These are phyloP conservation scores for Lottia gigantea DNA, from an alignment of 2,888 invertebrate species.

Conservation along the genomic window DNA sequence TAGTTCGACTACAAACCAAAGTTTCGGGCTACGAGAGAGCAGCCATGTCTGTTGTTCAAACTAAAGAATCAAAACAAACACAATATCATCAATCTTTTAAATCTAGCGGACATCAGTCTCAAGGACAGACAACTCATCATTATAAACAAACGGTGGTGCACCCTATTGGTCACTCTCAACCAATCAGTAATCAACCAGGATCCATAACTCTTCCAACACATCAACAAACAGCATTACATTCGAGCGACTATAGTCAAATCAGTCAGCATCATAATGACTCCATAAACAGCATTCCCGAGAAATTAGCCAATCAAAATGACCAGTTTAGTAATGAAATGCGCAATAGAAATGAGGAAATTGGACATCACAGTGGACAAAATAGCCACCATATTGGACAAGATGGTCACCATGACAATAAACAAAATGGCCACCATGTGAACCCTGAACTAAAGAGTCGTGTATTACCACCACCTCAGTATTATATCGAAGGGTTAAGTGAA, in stretches of 20 bases:
- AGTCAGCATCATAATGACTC: background rate
- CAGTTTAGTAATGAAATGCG: background rate
- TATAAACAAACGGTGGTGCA: background rate
- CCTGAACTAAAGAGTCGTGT: too few species aligned
- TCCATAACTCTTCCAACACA: background rate
- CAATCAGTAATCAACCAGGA: background rate
- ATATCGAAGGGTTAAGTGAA: slow-evolving; percentile 7
- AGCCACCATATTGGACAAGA: background rate
- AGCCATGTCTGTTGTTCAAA: slow-evolving; percentile 28
- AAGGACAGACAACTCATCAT: slow-evolving; percentile 12
- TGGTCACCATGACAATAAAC: background rate
- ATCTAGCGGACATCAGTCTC: slow-evolving; percentile 1
- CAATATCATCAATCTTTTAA: background rate
- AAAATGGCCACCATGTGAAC: background rate
- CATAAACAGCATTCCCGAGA: background rate
- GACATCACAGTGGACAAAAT: background rate
- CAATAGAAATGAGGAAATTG: too few species aligned
- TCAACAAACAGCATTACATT: background rate
- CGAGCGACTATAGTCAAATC: background rate
- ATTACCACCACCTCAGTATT: background rate
- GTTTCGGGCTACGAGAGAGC: slow-evolving; percentile 49
- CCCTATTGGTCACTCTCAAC: background rate
- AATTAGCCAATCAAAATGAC: background rate
- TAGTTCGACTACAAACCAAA: slow-evolving; percentile 50
- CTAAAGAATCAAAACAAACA: slow-evolving; percentile 1